phyloP scores from a whole-genome alignment of 2,797 vertebrate genomes.

The Malurus leucopterus region DNA sequence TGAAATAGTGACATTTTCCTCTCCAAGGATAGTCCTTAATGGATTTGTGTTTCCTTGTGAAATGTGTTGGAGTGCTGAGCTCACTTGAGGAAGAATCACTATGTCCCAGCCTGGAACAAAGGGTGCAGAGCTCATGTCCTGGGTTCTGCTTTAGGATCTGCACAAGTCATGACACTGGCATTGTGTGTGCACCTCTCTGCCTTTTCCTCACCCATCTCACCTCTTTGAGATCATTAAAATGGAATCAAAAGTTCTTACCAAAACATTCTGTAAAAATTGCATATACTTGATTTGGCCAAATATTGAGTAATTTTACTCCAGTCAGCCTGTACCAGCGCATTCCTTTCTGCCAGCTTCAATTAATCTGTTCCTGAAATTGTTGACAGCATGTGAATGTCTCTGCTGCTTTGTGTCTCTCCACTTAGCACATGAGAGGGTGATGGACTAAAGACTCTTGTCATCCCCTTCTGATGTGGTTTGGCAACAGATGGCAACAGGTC shows the following conservation, averaged over 20 bases:
- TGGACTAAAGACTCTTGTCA: constrained; percentile 34
- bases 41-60: background rate
- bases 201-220: background rate
- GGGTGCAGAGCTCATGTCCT: background rate
- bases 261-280: background rate
- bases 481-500: constrained; percentile 45
- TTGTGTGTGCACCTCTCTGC: background rate
- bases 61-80: background rate
- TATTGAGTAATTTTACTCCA: background rate
- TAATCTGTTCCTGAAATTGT: constrained; percentile 2
- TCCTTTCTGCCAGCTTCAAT: constrained; percentile 16
- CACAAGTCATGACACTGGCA: accelerated
- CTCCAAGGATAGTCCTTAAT: background rate
- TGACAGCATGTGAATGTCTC: constrained; percentile 1
- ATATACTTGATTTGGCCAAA: background rate
- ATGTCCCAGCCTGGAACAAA: background rate
- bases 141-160: background rate
- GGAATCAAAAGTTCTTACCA: background rate
- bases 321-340: background rate
- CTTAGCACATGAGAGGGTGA: background rate
- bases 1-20: background rate
- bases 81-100: background rate
- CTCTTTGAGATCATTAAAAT: background rate
- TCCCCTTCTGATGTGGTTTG: constrained; percentile 22
- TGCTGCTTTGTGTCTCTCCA: constrained; percentile 6